phyloP scores from a whole-genome alignment of 2,797 vertebrate species.

The Pristis pectinata region DNA sequence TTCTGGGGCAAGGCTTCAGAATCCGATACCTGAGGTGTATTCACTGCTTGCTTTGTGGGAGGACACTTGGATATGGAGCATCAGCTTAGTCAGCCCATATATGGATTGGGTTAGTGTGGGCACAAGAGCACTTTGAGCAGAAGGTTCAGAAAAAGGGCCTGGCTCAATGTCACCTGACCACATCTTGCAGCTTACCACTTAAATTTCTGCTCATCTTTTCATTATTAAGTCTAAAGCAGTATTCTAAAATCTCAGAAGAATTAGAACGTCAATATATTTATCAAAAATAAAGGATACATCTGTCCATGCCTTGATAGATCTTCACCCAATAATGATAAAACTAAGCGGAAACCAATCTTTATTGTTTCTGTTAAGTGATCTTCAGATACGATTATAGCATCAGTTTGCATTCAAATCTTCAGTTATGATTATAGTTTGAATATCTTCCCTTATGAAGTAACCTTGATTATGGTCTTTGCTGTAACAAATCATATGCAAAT shows the following conservation, averaged over 20 bases:
- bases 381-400: background rate
- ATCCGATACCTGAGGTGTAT: too few relatives aligned
- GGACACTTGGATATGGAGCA: too few relatives aligned
- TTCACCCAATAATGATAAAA: background rate
- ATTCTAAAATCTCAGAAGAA: background rate
- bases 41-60: too few relatives aligned
- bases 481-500: too few relatives aligned
- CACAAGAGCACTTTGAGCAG: too few relatives aligned
- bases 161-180: background rate
- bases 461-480: background rate
- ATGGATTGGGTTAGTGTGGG: too few relatives aligned
- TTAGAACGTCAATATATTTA: background rate
- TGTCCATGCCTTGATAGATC: background rate
- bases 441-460: background rate
- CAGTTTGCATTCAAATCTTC: background rate
- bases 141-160: too few relatives aligned
- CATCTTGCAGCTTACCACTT: background rate
- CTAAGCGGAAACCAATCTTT: background rate
- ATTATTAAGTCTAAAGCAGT: background rate
- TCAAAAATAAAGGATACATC: background rate
- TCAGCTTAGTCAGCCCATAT: too few relatives aligned
- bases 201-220: background rate
- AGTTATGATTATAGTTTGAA: background rate
- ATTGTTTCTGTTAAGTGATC: background rate
- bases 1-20: too few relatives aligned